Conservation (phyloP, 2,888 invertebrate species). For the Coremacera marginata region DNA sequence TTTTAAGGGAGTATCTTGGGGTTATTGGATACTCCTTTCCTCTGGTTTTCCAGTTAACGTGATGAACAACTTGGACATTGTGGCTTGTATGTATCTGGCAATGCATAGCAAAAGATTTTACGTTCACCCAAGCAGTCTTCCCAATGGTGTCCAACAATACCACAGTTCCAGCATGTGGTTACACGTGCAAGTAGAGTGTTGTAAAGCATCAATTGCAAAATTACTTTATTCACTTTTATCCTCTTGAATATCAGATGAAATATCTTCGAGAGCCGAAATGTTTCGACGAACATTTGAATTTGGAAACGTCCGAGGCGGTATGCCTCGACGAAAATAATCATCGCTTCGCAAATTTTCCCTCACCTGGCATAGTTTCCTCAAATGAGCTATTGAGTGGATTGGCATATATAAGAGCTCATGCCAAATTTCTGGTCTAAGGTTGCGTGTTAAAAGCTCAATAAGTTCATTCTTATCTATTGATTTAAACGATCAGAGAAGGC, state of each 20-base stretch:
- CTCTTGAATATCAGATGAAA: background rate
- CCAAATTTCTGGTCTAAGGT: constrained; percentile 19
- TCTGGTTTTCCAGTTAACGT: background rate
- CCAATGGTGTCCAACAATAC: background rate
- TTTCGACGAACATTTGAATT: background rate
- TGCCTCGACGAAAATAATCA: background rate
- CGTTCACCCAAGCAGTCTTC: background rate
- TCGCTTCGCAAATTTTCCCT: background rate
- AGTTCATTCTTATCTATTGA: background rate
- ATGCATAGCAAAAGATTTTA: background rate
- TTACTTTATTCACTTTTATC: background rate
- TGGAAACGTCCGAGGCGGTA: background rate
- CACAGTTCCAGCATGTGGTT: background rate
- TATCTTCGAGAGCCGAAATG: background rate
- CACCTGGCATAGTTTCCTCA: background rate
- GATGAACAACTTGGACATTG: background rate
- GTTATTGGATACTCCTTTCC: background rate
- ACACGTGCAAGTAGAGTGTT: background rate
- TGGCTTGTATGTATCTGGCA: background rate
- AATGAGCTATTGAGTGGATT: constrained; percentile 11
- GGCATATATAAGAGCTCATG: constrained; percentile 33
- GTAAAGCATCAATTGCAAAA: background rate
- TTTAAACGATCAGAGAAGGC: background rate
- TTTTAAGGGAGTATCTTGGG: background rate
- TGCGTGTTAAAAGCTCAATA: constrained; percentile 23